Conservation (phyloP, 2,113 vertebrate species). For the Campylorhamphus procurvoides region DNA sequence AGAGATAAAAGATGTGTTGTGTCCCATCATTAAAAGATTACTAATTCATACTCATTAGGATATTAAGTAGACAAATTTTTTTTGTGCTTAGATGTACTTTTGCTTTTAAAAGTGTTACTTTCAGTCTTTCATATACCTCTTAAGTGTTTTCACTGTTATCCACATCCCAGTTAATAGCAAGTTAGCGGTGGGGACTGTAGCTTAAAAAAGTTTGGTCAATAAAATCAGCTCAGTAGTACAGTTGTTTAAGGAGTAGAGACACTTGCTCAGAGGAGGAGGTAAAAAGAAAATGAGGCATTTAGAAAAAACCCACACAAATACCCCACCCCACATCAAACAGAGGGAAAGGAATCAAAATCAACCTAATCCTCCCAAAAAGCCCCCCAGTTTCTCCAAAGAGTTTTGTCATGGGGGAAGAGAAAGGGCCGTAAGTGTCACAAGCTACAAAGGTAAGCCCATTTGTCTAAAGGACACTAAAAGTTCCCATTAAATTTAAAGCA, state of each 20-base stretch:
- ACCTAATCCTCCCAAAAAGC: too few species aligned
- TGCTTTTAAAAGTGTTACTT: neutral
- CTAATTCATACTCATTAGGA: neutral
- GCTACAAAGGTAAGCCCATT: neutral
- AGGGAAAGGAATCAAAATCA: neutral
- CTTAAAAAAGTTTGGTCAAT: neutral
- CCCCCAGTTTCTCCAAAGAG: neutral
- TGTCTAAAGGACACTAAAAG: neutral
- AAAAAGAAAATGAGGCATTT: neutral
- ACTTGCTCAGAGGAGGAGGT: neutral
- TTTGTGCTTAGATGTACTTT: neutral
- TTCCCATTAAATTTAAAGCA: neutral
- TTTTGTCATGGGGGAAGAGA: neutral
- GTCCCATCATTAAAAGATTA: neutral
- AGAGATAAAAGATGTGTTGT: neutral
- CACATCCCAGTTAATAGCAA: neutral
- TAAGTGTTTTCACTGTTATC: neutral
- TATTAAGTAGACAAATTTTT: neutral
- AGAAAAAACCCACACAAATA: neutral
- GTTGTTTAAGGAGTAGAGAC: neutral
- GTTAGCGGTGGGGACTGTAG: neutral
- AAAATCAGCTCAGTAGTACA: neutral
- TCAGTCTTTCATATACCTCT: neutral
- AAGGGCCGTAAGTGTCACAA: neutral
- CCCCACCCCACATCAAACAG: accelerated